Percentiles rank a stretch among this genome's conserved stretches.
Conservation (phyloP, 1,140 invertebrate genomes). For the Lysiphlebus fabarum region DNA sequence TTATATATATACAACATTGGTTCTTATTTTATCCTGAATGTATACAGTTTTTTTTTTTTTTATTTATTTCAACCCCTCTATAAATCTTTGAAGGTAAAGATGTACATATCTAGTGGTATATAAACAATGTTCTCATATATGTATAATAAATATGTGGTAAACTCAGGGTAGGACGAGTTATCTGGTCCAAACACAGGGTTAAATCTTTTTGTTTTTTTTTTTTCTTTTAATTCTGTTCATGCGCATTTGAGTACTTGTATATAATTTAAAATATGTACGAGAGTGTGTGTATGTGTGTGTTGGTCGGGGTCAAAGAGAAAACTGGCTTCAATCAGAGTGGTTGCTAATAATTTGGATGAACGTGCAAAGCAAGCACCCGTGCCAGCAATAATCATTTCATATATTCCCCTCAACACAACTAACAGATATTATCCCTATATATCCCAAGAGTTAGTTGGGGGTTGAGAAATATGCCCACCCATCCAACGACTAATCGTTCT, state of each 20-base stretch:
- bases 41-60: not conserved
- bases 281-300: not conserved
- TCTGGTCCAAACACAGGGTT: too few species aligned
- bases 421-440: too few species aligned
- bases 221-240: too few species aligned
- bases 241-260: too few species aligned
- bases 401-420: conserved; percentile 20
- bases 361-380: conserved; percentile 28
- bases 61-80: not conserved
- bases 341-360: conserved; percentile 46
- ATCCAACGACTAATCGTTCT: conserved; percentile 46
- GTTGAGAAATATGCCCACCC: conserved; percentile 29
- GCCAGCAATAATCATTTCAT: conserved; percentile 47
- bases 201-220: too few species aligned
- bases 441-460: too few species aligned
- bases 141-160: too few species aligned
- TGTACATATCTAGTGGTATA: conserved; percentile 11
- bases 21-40: conserved; percentile 4
- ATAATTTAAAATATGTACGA: too few species aligned
- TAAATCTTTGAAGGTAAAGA: conserved; percentile 7
- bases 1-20: not conserved
- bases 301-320: conserved; percentile 14
- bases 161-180: too few species aligned
- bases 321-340: conserved; percentile 43
- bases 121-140: not conserved